A percentile compares a stretch with the other conserved stretches of the same genome.
Conservation (phyloP, 2,888 invertebrate genomes). For the Caenorhabditis japonica region DNA sequence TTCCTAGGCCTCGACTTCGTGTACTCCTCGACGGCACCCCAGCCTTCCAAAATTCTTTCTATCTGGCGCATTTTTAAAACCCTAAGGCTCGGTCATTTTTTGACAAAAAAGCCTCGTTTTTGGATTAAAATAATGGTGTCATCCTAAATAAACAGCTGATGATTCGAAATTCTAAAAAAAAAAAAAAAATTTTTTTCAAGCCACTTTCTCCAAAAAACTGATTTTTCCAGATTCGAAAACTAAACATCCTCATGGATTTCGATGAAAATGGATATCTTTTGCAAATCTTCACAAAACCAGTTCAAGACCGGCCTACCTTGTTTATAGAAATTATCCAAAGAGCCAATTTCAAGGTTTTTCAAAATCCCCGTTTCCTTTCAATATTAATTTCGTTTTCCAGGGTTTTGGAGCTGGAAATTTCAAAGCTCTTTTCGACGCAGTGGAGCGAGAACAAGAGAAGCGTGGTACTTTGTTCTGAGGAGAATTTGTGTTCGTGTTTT, state of each 20-base stretch:
- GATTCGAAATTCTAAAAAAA: too few species aligned
- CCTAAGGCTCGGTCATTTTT: too few species aligned
- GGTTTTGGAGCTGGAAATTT: slow-evolving; percentile 99
- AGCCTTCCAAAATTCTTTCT: too few species aligned
- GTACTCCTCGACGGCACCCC: too few species aligned
- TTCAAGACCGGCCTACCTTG: slow-evolving; percentile 95
- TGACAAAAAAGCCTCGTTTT: too few species aligned
- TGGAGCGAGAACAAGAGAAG: slow-evolving; percentile 92
- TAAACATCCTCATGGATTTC: slow-evolving; percentile 73
- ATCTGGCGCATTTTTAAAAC: too few species aligned
- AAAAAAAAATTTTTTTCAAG: too few species aligned
- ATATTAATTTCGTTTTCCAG: slow-evolving; percentile 81
- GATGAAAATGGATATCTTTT: slow-evolving; percentile 75
- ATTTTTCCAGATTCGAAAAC: slow-evolving; percentile 59
- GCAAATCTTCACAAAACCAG: slow-evolving; percentile 84
- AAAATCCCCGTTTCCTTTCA: not conserved
- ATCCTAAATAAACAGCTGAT: too few species aligned
- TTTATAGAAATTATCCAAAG: slow-evolving; percentile 97
- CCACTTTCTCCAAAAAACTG: too few species aligned
- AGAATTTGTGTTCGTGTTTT: slow-evolving; percentile 10
- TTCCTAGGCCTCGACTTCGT: too few species aligned
- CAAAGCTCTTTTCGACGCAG: slow-evolving; percentile 96
- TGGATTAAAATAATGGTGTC: too few species aligned
- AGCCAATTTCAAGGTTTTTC: slow-evolving; percentile 84
- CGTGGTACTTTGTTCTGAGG: slow-evolving; percentile 92